A percentile compares a stretch with the other conserved stretches of the same genome.
Conservation (phyloP, 2,888 invertebrate species). For the Chrysopilus asiliformis region DNA sequence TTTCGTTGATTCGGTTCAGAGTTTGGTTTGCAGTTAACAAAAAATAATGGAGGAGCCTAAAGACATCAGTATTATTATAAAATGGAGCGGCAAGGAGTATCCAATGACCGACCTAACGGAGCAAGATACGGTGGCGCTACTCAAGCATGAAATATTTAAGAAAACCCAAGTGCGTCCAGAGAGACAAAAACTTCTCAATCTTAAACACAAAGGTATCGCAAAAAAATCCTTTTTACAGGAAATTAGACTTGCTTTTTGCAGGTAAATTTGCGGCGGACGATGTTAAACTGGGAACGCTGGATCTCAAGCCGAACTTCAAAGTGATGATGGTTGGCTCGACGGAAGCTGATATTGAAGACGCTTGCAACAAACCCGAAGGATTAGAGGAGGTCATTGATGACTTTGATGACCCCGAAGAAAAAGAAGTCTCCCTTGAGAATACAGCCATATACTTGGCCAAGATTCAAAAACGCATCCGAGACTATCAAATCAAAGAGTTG, state of each 20-base stretch:
- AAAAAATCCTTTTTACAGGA: not conserved
- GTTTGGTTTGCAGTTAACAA: too few species aligned
- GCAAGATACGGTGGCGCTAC: slow-evolving; percentile 59
- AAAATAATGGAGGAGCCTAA: slow-evolving; percentile 21
- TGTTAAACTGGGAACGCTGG: slow-evolving; percentile 57
- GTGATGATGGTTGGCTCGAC: slow-evolving; percentile 96
- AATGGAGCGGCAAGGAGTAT: slow-evolving; percentile 90
- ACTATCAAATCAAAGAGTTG: slow-evolving; percentile 69
- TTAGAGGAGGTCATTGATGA: slow-evolving; percentile 83
- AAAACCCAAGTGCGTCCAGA: slow-evolving; percentile 86
- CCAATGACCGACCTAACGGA: slow-evolving; percentile 59
- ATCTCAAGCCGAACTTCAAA: slow-evolving; percentile 76
- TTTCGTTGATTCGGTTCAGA: too few species aligned
- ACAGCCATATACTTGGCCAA: slow-evolving; percentile 59
- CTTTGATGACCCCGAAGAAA: slow-evolving; percentile 80
- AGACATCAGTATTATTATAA: slow-evolving; percentile 52
- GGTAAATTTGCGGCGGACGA: slow-evolving; percentile 77
- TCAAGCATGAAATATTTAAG: slow-evolving; percentile 75
- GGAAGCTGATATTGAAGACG: slow-evolving; percentile 82
- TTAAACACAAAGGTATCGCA: slow-evolving; percentile 72
- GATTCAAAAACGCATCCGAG: slow-evolving; percentile 67
- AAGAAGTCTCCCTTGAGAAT: slow-evolving; percentile 36
- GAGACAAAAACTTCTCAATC: slow-evolving; percentile 83
- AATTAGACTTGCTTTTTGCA: slow-evolving; percentile 26
- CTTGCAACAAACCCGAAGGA: slow-evolving; percentile 63